These are phyloP conservation scores for Passer domesticus DNA, from an alignment of 2,113 vertebrate species.

Conservation along the genomic window DNA sequence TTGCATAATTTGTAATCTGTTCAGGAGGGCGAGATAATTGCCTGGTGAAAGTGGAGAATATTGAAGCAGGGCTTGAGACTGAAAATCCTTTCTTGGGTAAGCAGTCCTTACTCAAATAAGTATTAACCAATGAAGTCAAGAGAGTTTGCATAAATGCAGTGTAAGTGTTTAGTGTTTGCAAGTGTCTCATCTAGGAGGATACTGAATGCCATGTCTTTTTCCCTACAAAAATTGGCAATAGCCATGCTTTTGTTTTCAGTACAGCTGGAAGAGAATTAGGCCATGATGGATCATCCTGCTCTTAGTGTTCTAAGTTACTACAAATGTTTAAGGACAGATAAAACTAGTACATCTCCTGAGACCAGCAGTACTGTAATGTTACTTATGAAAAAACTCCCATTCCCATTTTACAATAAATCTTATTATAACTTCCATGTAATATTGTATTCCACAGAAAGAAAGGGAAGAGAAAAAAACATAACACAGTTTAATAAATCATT, in stretches of 20 bases:
- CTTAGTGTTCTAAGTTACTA: not conserved
- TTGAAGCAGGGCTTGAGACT: not conserved
- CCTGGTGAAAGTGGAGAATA: constrained; percentile 13
- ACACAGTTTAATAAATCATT: not conserved
- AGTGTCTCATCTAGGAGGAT: not conserved
- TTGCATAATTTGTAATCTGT: constrained; percentile 45
- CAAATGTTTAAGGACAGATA: not conserved
- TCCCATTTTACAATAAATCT: not conserved
- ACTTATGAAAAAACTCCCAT: not conserved
- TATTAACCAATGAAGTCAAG: constrained; percentile 6
- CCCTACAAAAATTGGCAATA: not conserved
- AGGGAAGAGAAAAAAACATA: not conserved
- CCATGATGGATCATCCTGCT: not conserved
- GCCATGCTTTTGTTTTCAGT: not conserved
- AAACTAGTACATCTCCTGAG: not conserved
- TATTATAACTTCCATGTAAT: not conserved
- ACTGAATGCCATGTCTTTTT: accelerated
- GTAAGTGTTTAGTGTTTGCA: no score
- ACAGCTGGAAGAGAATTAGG: not conserved
- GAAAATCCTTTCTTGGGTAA: constrained; percentile 28
- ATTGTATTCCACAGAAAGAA: not conserved
- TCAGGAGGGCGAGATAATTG: constrained; percentile 39
- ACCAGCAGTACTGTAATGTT: not conserved
- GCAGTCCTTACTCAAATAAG: constrained; percentile 27
- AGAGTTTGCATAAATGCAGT: constrained; percentile 7